These are phyloP conservation scores for Mactra quadrangularis DNA, from an alignment of 1,140 invertebrate species.

Conservation along the genomic window DNA sequence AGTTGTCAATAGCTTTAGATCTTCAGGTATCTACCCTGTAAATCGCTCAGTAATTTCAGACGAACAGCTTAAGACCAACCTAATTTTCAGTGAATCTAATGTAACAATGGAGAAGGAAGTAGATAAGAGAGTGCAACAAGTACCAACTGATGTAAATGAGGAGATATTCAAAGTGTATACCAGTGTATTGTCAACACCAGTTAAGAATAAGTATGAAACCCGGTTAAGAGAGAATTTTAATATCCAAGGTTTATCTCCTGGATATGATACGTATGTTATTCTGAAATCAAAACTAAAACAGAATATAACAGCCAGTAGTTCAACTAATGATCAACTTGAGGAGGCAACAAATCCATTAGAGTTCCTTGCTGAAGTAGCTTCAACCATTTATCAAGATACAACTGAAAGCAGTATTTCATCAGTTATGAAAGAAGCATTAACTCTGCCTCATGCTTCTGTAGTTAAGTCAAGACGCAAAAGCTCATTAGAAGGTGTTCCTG, in stretches of 20 bases:
- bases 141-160: not conserved
- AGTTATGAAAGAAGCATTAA: conserved; percentile 20
- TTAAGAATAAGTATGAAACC: conserved; percentile 31
- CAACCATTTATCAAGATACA: not conserved
- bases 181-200: conserved; percentile 43
- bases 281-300: conserved; percentile 20
- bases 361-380: not conserved
- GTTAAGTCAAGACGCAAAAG: conserved; percentile 26
- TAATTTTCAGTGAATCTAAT: not conserved
- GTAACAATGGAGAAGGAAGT: not conserved
- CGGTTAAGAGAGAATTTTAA: conserved; percentile 37
- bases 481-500: conserved; percentile 15
- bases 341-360: not conserved
- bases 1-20: conserved; percentile 42
- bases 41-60: conserved; percentile 12
- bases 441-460: not conserved
- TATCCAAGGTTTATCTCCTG: conserved; percentile 39
- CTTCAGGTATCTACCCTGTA: conserved; percentile 49
- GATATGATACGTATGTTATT: conserved; percentile 55
- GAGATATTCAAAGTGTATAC: conserved; percentile 30
- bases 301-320: not conserved
- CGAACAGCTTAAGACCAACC: conserved; percentile 20
- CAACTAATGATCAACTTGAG: not conserved
- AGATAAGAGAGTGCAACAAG: not conserved
- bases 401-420: not conserved